phyloP scores from a whole-genome alignment of 2,113 vertebrate species.

The Pseudorasbora parva region DNA sequence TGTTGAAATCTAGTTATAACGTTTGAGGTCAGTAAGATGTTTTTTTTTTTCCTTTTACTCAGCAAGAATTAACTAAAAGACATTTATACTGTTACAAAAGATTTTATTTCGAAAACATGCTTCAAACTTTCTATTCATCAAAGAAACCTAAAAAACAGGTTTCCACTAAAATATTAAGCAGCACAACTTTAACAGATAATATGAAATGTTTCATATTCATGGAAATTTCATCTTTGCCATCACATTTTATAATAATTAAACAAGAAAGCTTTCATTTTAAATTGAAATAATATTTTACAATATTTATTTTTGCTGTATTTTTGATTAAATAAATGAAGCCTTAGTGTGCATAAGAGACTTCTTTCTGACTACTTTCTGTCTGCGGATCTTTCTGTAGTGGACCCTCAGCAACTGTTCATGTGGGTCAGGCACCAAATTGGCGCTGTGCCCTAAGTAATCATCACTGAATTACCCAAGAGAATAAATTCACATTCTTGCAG shows the following conservation, averaged over 20 bases:
- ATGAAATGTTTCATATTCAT: not conserved
- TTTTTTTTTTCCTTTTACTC: not conserved
- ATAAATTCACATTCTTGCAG: conserved; percentile 39
- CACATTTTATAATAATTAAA: not conserved
- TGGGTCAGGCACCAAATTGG: not conserved
- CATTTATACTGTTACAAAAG: not conserved
- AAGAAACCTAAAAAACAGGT: not conserved
- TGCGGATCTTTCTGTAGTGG: not conserved
- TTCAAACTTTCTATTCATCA: not conserved
- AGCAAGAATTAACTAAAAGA: not conserved
- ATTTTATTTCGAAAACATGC: not conserved
- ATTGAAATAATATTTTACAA: not conserved
- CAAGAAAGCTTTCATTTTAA: not conserved
- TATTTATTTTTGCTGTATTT: not conserved
- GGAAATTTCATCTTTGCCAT: not conserved
- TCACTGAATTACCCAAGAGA: conserved; percentile 7
- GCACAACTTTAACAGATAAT: not conserved
- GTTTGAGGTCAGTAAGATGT: not conserved
- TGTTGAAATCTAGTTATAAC: not conserved
- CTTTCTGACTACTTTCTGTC: not conserved
- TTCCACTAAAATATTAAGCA: not conserved
- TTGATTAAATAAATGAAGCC: not conserved
- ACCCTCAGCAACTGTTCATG: not conserved
- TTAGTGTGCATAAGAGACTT: not conserved
- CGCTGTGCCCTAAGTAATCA: conserved; percentile 25